Conservation (phyloP, 2,888 invertebrate genomes). For the Rotaria sp. region DNA sequence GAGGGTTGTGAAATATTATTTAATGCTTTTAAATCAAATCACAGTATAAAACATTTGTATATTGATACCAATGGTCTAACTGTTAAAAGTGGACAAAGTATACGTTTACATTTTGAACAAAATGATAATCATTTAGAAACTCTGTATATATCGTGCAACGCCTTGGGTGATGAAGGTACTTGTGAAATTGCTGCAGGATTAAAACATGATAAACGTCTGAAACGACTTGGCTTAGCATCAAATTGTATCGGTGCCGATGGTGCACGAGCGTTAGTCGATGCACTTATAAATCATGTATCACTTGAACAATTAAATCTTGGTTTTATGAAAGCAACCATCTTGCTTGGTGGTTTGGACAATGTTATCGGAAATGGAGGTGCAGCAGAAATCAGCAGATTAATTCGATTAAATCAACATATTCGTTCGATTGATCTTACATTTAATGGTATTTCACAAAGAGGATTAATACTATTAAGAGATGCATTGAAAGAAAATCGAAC, state of each 20-base stretch:
- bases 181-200: conserved; percentile 26
- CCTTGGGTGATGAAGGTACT: conserved; percentile 33
- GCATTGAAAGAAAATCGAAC: conserved; percentile 27
- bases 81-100: background rate
- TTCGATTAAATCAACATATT: conserved; percentile 17
- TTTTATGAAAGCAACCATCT: conserved; percentile 36
- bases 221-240: conserved; percentile 30
- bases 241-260: conserved; percentile 32
- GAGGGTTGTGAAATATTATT: conserved; percentile 32
- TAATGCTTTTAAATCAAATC: conserved; percentile 25
- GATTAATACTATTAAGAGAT: conserved; percentile 21
- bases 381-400: conserved; percentile 14
- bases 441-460: conserved; percentile 33
- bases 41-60: conserved; percentile 35
- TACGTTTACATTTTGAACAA: conserved; percentile 26
- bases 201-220: conserved; percentile 26
- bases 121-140: conserved; percentile 28
- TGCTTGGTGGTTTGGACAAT: conserved; percentile 36
- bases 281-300: background rate
- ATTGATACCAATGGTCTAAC: conserved; percentile 36
- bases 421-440: conserved; percentile 29
- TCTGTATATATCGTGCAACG: conserved; percentile 32
- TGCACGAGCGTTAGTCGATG: conserved; percentile 22
- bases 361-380: conserved; percentile 37
- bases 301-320: conserved; percentile 32